phyloP scores from a whole-genome alignment of 2,113 vertebrate genomes.

The Ginglymostoma cirratum region DNA sequence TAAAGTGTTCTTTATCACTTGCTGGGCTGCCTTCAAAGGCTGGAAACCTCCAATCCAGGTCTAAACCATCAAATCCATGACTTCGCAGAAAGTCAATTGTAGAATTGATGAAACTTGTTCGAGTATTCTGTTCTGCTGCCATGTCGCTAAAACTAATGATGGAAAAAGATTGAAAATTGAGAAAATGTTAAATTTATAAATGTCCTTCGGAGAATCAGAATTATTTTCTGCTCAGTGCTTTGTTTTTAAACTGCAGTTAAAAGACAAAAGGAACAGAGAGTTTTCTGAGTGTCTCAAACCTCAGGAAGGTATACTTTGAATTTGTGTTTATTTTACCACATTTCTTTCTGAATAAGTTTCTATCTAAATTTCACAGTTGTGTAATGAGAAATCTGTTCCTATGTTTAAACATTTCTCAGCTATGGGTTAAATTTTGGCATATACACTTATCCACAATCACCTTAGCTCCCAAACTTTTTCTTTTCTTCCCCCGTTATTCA shows the following conservation, averaged over 20 bases:
- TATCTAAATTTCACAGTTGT: too few species aligned
- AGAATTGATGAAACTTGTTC: conserved; percentile 66
- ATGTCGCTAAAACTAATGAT: conserved; percentile 60
- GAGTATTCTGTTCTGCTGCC: conserved; percentile 55
- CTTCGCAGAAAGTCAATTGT: conserved; percentile 59
- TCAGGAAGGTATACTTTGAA: too few species aligned
- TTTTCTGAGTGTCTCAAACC: too few species aligned
- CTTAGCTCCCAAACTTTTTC: too few species aligned
- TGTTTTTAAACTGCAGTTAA: background rate
- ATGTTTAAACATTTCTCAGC: too few species aligned
- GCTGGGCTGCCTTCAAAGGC: conserved; percentile 66
- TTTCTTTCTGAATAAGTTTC: too few species aligned
- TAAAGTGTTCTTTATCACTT: conserved; percentile 66
- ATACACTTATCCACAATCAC: too few species aligned
- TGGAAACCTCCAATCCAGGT: conserved; percentile 72
- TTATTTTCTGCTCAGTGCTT: background rate
- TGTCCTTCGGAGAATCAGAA: background rate
- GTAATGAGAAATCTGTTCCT: too few species aligned
- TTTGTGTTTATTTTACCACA: too few species aligned
- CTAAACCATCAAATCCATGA: conserved; percentile 69
- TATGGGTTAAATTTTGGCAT: too few species aligned
- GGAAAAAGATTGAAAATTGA: background rate
- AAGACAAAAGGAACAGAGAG: too few species aligned
- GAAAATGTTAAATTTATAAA: background rate
- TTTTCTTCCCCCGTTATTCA: too few species aligned